Conservation (phyloP, 64 coral and sea anemone species). For the Cladopsammia gracilis region DNA sequence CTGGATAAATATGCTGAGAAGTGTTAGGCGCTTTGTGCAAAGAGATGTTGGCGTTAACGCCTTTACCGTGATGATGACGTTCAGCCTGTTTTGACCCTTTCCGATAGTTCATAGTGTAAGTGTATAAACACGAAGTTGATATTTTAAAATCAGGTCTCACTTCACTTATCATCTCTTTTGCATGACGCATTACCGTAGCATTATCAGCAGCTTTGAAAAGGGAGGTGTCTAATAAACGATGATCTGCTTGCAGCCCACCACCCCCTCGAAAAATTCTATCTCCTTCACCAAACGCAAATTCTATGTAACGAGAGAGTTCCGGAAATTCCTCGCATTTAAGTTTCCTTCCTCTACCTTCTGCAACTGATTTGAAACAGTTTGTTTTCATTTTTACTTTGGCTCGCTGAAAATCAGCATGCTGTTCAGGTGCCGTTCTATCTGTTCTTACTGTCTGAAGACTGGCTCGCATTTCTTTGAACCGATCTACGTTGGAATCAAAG, state of each 20-base stretch:
- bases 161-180: conserved; percentile 32
- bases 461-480: conserved; percentile 12
- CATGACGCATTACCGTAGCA: conserved; percentile 73
- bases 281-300: conserved; percentile 9
- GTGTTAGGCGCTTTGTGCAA: conserved; percentile 69
- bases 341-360: conserved; percentile 55
- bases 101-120: conserved; percentile 48
- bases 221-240: conserved; percentile 47
- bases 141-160: conserved; percentile 44
- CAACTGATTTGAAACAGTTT: background rate
- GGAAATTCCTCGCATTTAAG: conserved; percentile 81
- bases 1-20: conserved; percentile 1
- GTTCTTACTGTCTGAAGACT: background rate
- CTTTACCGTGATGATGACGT: conserved; percentile 54
- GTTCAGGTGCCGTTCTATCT: background rate
- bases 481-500: background rate
- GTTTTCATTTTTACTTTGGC: background rate
- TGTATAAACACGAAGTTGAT: conserved; percentile 57
- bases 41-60: conserved; percentile 54
- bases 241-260: conserved; percentile 55
- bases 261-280: conserved; percentile 65
- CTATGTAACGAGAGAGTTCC: conserved; percentile 39
- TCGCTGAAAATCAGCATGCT: conserved; percentile 9
- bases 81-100: conserved; percentile 73
- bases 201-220: conserved; percentile 71